Evolutionary conservation across 2,888 invertebrate species (phyloP), one percentile per base, ranked within the genome.

Genomic region (Hirudinaria manillensis): DNA sequence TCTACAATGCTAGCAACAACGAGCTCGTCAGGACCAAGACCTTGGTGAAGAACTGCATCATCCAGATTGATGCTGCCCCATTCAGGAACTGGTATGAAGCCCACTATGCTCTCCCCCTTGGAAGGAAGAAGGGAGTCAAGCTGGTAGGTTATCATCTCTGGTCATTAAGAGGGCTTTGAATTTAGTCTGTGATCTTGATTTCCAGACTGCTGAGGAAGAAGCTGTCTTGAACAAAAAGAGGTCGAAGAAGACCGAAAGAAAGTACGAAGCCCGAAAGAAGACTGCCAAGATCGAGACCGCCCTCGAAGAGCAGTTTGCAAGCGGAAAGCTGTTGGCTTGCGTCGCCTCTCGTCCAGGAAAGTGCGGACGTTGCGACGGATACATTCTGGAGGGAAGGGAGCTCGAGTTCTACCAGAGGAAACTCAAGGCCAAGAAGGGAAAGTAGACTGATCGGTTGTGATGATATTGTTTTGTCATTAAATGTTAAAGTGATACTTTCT

Each of bases 1-100:
- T 99, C 61, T 99, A 99, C 89, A 99, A 99, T 87, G 97, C 99
- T 70, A 96, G 95, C 81, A 99, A 97, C 89, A 99, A 99, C 87
- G 99, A 99, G 88, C 89, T 99, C 89, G 99, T 99, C 79, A 91
- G 99, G 88, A 99, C 99, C 82, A 99, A 99, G 88, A 99, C 99
- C 65, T 89, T 99, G 86, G 98, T 99, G 81, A 99, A 99, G 88
- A 97, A 97, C 85, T 93, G 94, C 78, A 96, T 98, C 85, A 93
- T 99, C 81, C 91, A 94, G 79, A 91, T 99, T 82, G 99, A 99
- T 86, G 97, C 95, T 70, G 94, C 96, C 53, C 98, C 99, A 76
- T 98, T 97, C 90, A 91, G 98, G 86, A 96, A 97, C 86, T 99
- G 97, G 98, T 99, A 97, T 85, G 99, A 99, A 88, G 90, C 92